Conservation (phyloP, 1,140 invertebrate species). For the Notospermus geniculatus region DNA sequence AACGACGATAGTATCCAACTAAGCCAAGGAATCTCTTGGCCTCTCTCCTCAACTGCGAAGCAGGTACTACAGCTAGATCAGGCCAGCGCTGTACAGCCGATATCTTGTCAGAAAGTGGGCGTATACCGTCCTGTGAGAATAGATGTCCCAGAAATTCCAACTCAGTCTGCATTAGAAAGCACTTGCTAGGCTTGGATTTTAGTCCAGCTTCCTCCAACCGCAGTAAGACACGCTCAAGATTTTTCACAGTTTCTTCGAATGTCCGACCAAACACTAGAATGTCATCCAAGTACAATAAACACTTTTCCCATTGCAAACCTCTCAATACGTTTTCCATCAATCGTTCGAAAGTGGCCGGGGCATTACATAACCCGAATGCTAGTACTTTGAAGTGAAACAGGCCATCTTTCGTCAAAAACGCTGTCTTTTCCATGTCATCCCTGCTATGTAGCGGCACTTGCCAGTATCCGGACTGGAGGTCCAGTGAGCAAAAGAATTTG, state of each 20-base stretch:
- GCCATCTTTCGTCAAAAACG: slow-evolving; percentile 20
- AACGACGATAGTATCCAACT: too few relatives aligned
- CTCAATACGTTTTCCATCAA: slow-evolving; percentile 28
- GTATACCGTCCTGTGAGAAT: slow-evolving; percentile 24
- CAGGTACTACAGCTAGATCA: too few relatives aligned
- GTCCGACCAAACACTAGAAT: slow-evolving; percentile 11
- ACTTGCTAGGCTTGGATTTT: too few relatives aligned
- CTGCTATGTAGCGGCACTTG: slow-evolving; percentile 47
- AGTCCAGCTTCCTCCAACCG: slow-evolving; percentile 26
- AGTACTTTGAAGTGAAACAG: slow-evolving; percentile 27
- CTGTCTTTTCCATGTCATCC: slow-evolving; percentile 46
- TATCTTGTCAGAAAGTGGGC: slow-evolving; percentile 30
- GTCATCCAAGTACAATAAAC: slow-evolving; percentile 19
- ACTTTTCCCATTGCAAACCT: slow-evolving; percentile 13
- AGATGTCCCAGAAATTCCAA: slow-evolving; percentile 27
- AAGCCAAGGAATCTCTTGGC: too few relatives aligned
- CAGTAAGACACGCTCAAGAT: slow-evolving; percentile 3
- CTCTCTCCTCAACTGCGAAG: too few relatives aligned
- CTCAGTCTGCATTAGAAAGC: slow-evolving; percentile 43
- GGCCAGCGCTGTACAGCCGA: too few relatives aligned
- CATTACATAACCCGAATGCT: slow-evolving; percentile 17
- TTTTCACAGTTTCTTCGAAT: too few relatives aligned
- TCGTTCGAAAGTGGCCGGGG: slow-evolving; percentile 28
- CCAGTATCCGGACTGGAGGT: slow-evolving; percentile 42
- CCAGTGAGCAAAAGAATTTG: slow-evolving; percentile 28